phyloP scores from a whole-genome alignment of 2,797 vertebrate genomes.

The Gymnothorax reevesii region DNA sequence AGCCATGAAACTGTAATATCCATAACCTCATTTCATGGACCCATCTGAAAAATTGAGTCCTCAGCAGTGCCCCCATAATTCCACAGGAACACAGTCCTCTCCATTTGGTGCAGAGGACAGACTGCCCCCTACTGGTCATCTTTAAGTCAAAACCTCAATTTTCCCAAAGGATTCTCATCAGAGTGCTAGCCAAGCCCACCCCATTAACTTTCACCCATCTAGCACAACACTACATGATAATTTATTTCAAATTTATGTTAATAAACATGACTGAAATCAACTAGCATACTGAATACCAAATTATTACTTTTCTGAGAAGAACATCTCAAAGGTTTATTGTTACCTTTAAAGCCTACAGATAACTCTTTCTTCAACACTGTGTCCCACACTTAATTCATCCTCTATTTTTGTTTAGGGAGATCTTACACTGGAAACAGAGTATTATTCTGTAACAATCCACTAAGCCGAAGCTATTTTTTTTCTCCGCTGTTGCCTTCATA shows the following conservation, averaged over 20 bases:
- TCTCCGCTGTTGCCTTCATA: neutral
- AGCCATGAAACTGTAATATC: neutral
- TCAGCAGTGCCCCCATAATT: neutral
- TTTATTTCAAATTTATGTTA: neutral
- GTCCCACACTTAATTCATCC: constrained; percentile 55
- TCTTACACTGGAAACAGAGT: constrained; percentile 61
- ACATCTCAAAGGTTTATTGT: constrained; percentile 27
- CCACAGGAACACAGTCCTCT: neutral
- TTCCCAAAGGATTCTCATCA: neutral
- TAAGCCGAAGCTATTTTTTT: constrained; percentile 5
- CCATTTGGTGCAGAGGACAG: neutral
- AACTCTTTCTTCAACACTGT: constrained; percentile 31
- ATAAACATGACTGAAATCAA: neutral
- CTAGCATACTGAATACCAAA: constrained; percentile 31
- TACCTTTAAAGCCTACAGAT: constrained; percentile 38
- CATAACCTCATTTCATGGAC: neutral
- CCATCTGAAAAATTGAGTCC: neutral
- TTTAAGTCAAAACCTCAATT: neutral
- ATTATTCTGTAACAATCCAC: constrained; percentile 46
- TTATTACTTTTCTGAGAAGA: constrained; percentile 30
- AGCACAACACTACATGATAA: neutral
- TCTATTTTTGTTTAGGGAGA: constrained; percentile 44
- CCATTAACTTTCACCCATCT: neutral
- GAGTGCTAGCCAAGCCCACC: neutral
- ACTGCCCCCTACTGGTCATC: neutral